phyloP scores from a whole-genome alignment of 37 sponge, comb jelly and placozoan genomes.

The Eunapius fragilis region DNA sequence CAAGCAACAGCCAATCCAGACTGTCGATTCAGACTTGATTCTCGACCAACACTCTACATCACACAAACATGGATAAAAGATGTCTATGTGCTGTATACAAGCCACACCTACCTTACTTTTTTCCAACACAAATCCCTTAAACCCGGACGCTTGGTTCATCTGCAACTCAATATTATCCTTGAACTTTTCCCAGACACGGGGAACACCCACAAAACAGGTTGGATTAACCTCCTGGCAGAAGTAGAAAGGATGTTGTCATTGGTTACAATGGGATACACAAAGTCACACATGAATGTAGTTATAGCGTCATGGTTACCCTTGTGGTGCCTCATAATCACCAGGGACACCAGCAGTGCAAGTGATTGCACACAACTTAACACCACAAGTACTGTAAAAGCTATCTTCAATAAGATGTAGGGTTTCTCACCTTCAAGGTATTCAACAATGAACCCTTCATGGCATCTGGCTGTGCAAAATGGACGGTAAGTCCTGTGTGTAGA shows the following conservation, averaged over 20 bases:
- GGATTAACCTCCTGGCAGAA: slow-evolving; percentile 85
- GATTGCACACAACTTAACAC: no score
- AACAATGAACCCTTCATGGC: slow-evolving; percentile 92
- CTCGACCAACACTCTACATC: slow-evolving; percentile 43
- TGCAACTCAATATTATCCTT: slow-evolving; percentile 70
- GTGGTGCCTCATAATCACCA: no score
- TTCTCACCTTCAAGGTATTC: slow-evolving; percentile 78
- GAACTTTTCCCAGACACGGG: slow-evolving; percentile 98
- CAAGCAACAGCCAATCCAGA: slow-evolving; percentile 60
- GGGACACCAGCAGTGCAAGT: no score
- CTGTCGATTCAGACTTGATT: slow-evolving; percentile 57
- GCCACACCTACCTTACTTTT: slow-evolving; percentile 45
- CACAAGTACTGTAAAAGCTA: no score
- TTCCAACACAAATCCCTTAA: slow-evolving; percentile 45
- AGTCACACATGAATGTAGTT: no score
- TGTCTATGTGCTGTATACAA: background rate
- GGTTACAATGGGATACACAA: no score
- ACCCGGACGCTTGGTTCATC: slow-evolving; percentile 36
- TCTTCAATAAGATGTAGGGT: background rate
- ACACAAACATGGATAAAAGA: background rate
- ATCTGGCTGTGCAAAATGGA: slow-evolving; percentile 96
- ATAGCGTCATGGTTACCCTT: no score
- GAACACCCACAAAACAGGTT: slow-evolving; percentile 92
- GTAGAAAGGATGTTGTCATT: no score
- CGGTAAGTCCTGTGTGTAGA: slow-evolving; percentile 67